Conservation (phyloP, 2,113 vertebrate species). For the Menidia beryllina region DNA sequence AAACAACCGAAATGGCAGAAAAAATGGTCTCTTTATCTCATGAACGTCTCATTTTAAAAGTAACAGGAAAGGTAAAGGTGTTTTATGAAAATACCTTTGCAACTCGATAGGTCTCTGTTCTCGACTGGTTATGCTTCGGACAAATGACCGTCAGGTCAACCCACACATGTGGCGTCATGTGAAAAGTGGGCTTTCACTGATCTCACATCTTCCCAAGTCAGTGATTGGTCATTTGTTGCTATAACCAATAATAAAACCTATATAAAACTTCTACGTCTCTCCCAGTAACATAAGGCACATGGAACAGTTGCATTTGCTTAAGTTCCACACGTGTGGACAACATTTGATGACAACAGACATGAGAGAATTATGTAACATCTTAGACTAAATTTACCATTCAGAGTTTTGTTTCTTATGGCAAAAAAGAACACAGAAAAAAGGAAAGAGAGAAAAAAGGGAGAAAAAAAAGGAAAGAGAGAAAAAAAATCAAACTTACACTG, state of each 20-base stretch:
- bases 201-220: neutral
- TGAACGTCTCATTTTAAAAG: too few relatives aligned
- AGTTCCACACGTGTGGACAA: neutral
- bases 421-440: neutral
- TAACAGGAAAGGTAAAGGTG: neutral
- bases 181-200: neutral
- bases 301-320: neutral
- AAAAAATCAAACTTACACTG: conserved; percentile 35
- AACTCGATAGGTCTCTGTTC: neutral
- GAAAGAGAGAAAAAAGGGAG: too few relatives aligned
- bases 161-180: neutral
- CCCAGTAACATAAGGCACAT: neutral
- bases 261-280: neutral
- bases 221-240: neutral
- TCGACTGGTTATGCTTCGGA: neutral
- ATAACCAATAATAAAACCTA: neutral
- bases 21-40: neutral
- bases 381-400: neutral
- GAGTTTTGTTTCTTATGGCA: neutral
- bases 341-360: neutral
- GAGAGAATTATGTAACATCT: neutral
- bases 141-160: neutral
- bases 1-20: neutral
- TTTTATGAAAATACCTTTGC: neutral
- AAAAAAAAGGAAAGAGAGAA: neutral